Base-by-base conservation (phyloP, 2,888 invertebrate species). In the Eulithis testata region DNA sequence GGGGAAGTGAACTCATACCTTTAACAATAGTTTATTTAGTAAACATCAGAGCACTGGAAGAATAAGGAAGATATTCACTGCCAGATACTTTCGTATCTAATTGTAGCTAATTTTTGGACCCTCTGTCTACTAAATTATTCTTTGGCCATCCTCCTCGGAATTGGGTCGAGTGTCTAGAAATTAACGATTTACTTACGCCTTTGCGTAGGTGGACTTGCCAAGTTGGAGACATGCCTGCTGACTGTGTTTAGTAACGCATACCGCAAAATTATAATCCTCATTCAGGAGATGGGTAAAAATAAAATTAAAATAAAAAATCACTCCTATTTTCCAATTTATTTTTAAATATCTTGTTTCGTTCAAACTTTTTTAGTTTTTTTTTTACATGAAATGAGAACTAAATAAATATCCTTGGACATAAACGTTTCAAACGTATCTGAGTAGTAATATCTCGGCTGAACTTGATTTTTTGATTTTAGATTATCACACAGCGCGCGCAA, bases 121-220 rank as follows among this genome's bases (percentile, higher is more conserved):
- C 55, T 63, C 71, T 66, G 59, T 50, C 52, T 47, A 40, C 61
- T 66, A 63, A 57, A 61, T 66, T 73, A 73, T 57, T 80, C 79
- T 82, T 66, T 78, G 78, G 21, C 70, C 54, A 2, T 47, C 21
- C 37, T 45, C 71, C 72, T 66, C 71, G 69, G 76, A 86, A 85
- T 78, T 79, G 77, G 86, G 86, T 86, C 85, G 82, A 85, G 82
- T 78, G 79, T 80, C 85, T 78, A 82, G 81, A 84, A 84, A 85
- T 86, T 85, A 86, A 86, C 85, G 82, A 84, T 85, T 85, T 84
- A 81, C 84, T 84, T 82, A 81, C 76, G 66, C 60, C 44, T 63
- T 57, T 62, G 71, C 63, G 50, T 67, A 63, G 53, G 67, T 69
- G 58, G 50, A 47, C 64, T 60, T 66, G 71, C 69, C 69, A 70